Conservation (phyloP, 2,888 invertebrate species). For the Galeruca laticollis region DNA sequence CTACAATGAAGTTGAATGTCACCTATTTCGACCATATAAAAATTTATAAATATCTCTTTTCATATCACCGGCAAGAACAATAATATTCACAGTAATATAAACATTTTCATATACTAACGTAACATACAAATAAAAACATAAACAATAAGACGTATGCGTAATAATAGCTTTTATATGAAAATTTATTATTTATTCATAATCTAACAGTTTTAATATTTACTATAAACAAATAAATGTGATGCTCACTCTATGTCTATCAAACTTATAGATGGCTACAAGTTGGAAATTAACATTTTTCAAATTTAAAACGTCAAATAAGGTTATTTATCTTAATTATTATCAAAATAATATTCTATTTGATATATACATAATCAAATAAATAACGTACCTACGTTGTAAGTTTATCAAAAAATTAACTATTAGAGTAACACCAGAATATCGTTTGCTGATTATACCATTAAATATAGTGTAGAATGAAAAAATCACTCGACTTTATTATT, state of each 20-base stretch:
- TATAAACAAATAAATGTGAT: slow-evolving; percentile 48
- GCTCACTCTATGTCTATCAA: slow-evolving; percentile 50
- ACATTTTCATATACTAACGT: slow-evolving; percentile 25
- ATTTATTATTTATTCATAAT: slow-evolving; percentile 44
- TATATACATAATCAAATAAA: too few relatives aligned
- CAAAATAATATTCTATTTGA: too few relatives aligned
- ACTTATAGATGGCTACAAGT: slow-evolving; percentile 9
- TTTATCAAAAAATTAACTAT: too few relatives aligned
- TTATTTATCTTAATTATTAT: too few relatives aligned
- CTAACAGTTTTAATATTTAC: slow-evolving; percentile 42
- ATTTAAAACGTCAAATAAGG: too few relatives aligned
- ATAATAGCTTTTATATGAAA: slow-evolving; percentile 50
- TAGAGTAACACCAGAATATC: too few relatives aligned
- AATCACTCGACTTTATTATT: too few relatives aligned
- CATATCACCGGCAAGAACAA: slow-evolving; percentile 40
- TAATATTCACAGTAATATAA: slow-evolving; percentile 25
- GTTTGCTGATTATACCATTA: too few relatives aligned
- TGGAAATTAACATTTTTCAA: slow-evolving; percentile 9
- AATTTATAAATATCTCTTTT: slow-evolving; percentile 39
- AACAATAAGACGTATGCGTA: slow-evolving; percentile 47
- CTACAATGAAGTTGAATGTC: slow-evolving; percentile 30
- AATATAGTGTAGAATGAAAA: too few relatives aligned
- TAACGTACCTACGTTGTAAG: too few relatives aligned
- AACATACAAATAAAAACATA: slow-evolving; percentile 36
- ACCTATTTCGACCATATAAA: slow-evolving; percentile 40